Evolutionary conservation across 64 coral and sea anemone genomes (phyloP), one percentile per base, ranked within the genome.

Genomic region (Orbicella faveolata): DNA sequence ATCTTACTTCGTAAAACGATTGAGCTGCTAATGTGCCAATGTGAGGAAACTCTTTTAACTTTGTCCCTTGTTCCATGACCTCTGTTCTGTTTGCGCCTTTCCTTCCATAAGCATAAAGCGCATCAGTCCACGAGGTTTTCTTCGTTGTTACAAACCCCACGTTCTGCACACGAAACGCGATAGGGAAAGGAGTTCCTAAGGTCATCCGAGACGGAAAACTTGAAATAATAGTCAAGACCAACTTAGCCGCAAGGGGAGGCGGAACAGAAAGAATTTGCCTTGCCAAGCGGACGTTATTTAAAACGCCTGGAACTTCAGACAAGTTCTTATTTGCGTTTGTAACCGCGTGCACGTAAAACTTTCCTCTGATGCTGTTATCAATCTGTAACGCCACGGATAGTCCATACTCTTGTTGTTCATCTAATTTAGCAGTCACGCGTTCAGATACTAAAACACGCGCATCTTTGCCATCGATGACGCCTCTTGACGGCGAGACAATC

Each of bases 71-170:
- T 16, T 73, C 63, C 1, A 81, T 44, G 21, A 96, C 75, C 63
- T 96, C 90, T 80, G 83, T 87, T 63, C 73, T 82, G 16, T 55
- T 76, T 9, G 64, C 85, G 21, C 77, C 90, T 63, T 51, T 73
- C 20, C 57, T 89, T 35, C 39, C 61, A 48, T 96, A 96, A 18
- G 79, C 26, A 59, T 89, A 96, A 86, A 96, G 87, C 0, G 81
- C 90, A 87, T 96, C 94, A 34, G 75, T 80, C 94, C 94, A 96
- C 23, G 88, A 90, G 17, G 87, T 81, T 25, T 87, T 82, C 21
- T n/a, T 69, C 3, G 88, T 90, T 51, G 89, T 59, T 13, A 75
- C 88, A 74, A 68, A 75, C 1, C 90, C 94, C 30, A 39, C 85
- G 44, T 96, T 96, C 63, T 74, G 15, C 20, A 96, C 94, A 57